Conservation (phyloP, 2,888 invertebrate genomes). For the Lepas anatifera region DNA sequence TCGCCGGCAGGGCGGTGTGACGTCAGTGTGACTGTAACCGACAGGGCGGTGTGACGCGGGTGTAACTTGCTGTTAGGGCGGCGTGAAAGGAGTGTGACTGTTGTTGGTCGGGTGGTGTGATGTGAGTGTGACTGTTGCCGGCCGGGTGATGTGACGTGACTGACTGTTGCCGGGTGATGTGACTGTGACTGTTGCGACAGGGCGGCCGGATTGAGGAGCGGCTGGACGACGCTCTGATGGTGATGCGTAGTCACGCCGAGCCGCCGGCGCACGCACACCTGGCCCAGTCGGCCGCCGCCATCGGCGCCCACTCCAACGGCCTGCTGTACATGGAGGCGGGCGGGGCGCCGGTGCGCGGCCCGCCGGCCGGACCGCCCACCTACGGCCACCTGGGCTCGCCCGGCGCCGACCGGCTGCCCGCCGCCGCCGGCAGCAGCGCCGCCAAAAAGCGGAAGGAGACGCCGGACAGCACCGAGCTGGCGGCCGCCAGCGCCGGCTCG, state of each 20-base stretch:
- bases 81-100: too few species aligned
- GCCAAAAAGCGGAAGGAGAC: slow-evolving; percentile 8
- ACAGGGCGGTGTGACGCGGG: too few species aligned
- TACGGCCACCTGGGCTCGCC: background rate
- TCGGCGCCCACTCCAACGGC: slow-evolving; percentile 22
- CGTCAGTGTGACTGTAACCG: too few species aligned
- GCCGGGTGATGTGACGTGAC: too few species aligned
- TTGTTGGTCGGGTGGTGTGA: too few species aligned
- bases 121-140: too few species aligned
- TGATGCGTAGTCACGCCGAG: slow-evolving; percentile 23
- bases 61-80: too few species aligned
- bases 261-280: slow-evolving; percentile 14
- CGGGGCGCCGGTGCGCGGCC: background rate
- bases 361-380: background rate
- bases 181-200: too few species aligned
- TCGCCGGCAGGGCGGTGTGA: too few species aligned
- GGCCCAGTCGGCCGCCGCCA: slow-evolving; percentile 19
- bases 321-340: slow-evolving; percentile 13
- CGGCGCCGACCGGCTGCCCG: background rate
- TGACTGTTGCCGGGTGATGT: too few species aligned
- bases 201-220: slow-evolving; percentile 21
- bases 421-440: background rate
- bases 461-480: slow-evolving; percentile 1
- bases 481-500: background rate
- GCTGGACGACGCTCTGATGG: slow-evolving; percentile 23